Evolutionary conservation across 92 coral and sea anemone species (phyloP).

Genomic region (Zoanthus sansibaricus): DNA sequence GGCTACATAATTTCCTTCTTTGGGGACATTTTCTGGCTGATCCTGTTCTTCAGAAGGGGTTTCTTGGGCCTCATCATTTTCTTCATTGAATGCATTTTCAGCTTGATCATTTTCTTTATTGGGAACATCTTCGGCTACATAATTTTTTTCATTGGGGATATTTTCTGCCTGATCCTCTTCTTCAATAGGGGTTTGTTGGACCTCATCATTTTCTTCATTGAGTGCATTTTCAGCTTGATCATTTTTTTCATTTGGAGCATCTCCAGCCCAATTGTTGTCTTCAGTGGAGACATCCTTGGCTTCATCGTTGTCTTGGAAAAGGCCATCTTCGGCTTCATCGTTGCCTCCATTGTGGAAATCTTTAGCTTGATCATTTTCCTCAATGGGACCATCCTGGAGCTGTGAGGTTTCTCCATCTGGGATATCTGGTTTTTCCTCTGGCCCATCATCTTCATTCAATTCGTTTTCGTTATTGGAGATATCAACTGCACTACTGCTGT

Average conservation of each 20-base stretch:
- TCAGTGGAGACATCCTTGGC: not conserved
- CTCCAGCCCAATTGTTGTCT: not conserved
- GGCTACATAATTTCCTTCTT: not conserved
- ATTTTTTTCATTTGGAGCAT: not conserved
- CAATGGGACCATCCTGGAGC: not conserved
- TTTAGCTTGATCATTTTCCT: not conserved
- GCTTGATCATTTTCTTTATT: not conserved
- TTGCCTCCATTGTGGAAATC: not conserved
- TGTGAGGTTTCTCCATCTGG: not conserved
- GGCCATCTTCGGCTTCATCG: not conserved
- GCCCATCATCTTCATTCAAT: not conserved
- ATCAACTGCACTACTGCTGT: not conserved
- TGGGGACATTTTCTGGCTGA: not conserved
- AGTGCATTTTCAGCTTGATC: not conserved
- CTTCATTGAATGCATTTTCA: not conserved
- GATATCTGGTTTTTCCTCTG: not conserved
- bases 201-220: not conserved
- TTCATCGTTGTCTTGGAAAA: not conserved
- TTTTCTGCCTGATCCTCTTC: not conserved
- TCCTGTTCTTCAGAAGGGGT: not conserved
- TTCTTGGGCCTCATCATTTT: not conserved
- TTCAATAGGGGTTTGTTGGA: not conserved
- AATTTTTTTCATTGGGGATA: not conserved
- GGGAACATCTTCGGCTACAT: not conserved
- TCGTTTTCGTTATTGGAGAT: not conserved